Conservation (phyloP, 1,140 invertebrate species). For the Gonatopus flavifemur region DNA sequence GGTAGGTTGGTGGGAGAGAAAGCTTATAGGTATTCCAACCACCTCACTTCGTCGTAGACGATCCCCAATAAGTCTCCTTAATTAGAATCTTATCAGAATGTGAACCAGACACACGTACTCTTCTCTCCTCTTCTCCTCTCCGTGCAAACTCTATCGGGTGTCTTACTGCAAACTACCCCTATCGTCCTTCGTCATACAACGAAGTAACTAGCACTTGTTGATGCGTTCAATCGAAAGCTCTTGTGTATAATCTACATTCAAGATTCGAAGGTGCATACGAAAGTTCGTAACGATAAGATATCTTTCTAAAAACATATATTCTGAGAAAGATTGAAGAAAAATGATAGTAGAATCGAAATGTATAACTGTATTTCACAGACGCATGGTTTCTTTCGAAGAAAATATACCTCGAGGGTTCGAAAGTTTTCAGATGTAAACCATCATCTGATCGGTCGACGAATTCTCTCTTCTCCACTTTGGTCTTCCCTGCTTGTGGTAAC, state of each 20-base stretch:
- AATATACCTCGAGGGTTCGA: not conserved
- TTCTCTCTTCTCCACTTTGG: constrained; percentile 13
- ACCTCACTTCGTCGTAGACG: constrained; percentile 15
- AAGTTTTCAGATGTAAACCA: constrained; percentile 3
- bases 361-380: too few species aligned
- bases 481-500: constrained; percentile 9
- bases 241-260: too few species aligned
- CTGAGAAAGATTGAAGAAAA: too few species aligned
- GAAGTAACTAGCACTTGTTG: too few species aligned
- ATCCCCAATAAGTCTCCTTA: constrained; percentile 31
- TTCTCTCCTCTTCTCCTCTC: not conserved
- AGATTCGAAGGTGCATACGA: too few species aligned
- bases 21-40: constrained; percentile 1
- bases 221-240: too few species aligned
- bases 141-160: too few species aligned
- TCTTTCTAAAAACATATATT: too few species aligned
- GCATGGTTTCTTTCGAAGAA: not conserved
- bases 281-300: too few species aligned
- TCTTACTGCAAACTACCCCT: too few species aligned
- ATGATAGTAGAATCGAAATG: too few species aligned
- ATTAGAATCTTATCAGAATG: constrained; percentile 36
- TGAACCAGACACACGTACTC: constrained; percentile 15
- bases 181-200: too few species aligned
- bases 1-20: constrained; percentile 21
- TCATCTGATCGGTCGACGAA: not conserved